Evolutionary conservation across 2,888 invertebrate species (phyloP), one percentile per base, ranked within the genome.

Genomic region (Ypsolopha sequella): DNA sequence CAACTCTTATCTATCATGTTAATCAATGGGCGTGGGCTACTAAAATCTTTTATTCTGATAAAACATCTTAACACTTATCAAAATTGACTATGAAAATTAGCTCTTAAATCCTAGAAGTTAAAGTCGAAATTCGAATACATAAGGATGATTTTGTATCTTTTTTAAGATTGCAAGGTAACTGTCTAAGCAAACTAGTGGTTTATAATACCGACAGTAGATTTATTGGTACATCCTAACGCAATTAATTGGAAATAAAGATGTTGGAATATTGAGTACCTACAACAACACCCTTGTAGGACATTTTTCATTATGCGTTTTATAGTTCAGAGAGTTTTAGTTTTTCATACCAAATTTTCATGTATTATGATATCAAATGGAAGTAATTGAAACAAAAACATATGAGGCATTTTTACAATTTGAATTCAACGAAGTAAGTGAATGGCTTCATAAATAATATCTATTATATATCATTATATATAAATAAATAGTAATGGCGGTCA

Each of bases 161-260:
- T 59, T 62, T 61, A 55, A 53, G 58, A 56, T 53, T 60, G 56
- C 57, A 52, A 61, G 24, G 58, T 59, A 62, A 13, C 51, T 52
- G 51, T 60, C 63, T 75, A 70, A 76, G 76, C 73, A 76, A 77
- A 77, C 71, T 76, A 62, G 66, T 67, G 67, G 65, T 64, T 71
- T 69, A 66, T 69, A 71, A 71, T 74, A 76, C 70, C 65, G 65
- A 70, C 69, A 57, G 66, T 65, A 67, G 68, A 78, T 80, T 77
- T 77, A 80, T 78, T 73, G 68, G 68, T 68, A 74, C 71, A 71
- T 73, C 68, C 71, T 70, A 63, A 68, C 58, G 61, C 75, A 71
- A 78, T 80, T 76, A 76, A 77, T 78, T 70, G 64, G 53, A 58
- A 70, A 79, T 79, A 73, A 73, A 79, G 73, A 73, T 68, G 73